Evolutionary conservation across 2,888 invertebrate species (phyloP).

Genomic region (Poecilobothrus nobilitatus): DNA sequence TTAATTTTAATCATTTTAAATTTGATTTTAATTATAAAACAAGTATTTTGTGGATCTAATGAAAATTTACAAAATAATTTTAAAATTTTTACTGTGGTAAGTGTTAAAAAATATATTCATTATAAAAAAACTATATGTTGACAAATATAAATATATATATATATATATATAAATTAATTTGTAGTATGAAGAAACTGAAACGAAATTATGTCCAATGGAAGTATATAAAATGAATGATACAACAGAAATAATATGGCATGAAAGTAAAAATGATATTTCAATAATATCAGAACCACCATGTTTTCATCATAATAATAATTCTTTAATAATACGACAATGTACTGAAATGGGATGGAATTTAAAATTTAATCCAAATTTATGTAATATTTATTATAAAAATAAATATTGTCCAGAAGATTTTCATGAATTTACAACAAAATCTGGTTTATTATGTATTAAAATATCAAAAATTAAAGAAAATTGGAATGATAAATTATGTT

Average conservation of each 20-base stretch:
- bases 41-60: background rate
- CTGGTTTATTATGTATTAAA: constrained; percentile 32
- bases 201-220: background rate
- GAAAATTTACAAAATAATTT: background rate
- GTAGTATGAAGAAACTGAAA: too few relatives aligned
- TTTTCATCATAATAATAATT: constrained; percentile 28
- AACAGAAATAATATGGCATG: background rate
- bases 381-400: background rate
- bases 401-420: constrained; percentile 30
- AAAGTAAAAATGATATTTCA: constrained; percentile 20
- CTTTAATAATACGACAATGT: constrained; percentile 20
- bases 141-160: too few relatives aligned
- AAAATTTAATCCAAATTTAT: constrained; percentile 22
- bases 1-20: background rate
- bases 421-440: constrained; percentile 24
- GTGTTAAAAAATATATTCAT: background rate
- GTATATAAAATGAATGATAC: background rate
- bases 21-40: background rate
- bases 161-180: too few relatives aligned
- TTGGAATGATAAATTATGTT: constrained; percentile 31
- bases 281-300: constrained; percentile 38
- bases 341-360: constrained; percentile 29
- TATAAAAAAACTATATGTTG: too few relatives aligned
- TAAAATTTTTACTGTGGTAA: background rate
- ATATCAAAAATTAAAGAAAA: constrained; percentile 30